phyloP scores from a whole-genome alignment of 2,797 vertebrate genomes.

The Hippoglossus hippoglossus region DNA sequence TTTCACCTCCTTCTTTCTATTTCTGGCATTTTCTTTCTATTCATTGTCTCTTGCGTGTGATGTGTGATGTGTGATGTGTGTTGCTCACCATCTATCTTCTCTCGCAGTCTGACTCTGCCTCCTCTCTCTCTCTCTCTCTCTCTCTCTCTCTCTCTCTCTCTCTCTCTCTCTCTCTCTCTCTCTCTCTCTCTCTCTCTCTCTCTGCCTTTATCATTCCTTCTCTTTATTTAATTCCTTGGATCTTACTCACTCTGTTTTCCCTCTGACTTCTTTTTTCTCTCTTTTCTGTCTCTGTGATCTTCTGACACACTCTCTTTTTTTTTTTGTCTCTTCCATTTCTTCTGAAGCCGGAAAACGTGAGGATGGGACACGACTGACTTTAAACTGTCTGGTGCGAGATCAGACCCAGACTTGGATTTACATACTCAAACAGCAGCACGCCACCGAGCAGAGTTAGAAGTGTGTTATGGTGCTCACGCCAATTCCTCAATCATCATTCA shows the following conservation, averaged over 20 bases:
- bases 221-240: constrained; percentile 59
- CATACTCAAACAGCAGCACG: constrained; percentile 28
- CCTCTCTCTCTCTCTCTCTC: no score
- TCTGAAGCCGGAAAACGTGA: constrained; percentile 56
- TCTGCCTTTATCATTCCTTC: constrained; percentile 53
- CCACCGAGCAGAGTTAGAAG: constrained; percentile 15
- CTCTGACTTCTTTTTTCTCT: constrained; percentile 4
- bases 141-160: no score
- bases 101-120: constrained; percentile 19
- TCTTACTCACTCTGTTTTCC: constrained; percentile 52
- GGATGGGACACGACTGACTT: constrained; percentile 41
- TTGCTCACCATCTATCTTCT: constrained; percentile 44
- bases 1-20: constrained; percentile 51
- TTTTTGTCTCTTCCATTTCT: constrained; percentile 32
- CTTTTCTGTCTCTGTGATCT: constrained; percentile 5
- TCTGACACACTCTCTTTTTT: constrained; percentile 32
- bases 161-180: no score
- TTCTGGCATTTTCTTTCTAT: constrained; percentile 67
- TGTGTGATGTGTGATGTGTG: constrained; percentile 25
- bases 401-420: constrained; percentile 54
- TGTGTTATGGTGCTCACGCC: constrained; percentile 8
- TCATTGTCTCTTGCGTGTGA: constrained; percentile 60
- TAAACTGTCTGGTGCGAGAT: constrained; percentile 44
- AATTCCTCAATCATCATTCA: constrained; percentile 16
- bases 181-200: constrained; percentile 17